Conservation (phyloP, 2,113 vertebrate species). For the Nipponia nippon region DNA sequence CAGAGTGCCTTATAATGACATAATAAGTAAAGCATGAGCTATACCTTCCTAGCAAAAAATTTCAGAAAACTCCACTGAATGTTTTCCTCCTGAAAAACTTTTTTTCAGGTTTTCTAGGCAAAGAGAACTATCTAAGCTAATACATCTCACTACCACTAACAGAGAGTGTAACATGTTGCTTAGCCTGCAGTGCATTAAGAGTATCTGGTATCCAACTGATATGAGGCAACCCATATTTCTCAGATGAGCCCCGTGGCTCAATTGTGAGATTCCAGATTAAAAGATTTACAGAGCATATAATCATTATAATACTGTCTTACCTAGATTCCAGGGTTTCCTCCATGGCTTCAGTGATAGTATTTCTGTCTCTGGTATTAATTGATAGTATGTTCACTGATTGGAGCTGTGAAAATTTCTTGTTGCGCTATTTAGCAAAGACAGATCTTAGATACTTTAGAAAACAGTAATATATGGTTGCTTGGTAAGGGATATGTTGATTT, state of each 20-base stretch:
- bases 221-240: not conserved
- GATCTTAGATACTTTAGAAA: not conserved
- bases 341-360: not conserved
- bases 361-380: not conserved
- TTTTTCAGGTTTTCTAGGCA: not conserved
- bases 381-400: not conserved
- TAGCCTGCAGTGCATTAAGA: not conserved
- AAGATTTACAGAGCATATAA: not conserved
- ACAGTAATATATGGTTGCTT: not conserved
- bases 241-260: not conserved
- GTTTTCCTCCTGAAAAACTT: not conserved
- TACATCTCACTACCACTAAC: not conserved
- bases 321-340: not conserved
- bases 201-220: not conserved
- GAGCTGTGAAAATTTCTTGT: not conserved
- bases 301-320: not conserved
- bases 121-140: not conserved
- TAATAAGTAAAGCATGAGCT: not conserved
- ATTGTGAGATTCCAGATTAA: not conserved
- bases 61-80: not conserved
- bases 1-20: not conserved
- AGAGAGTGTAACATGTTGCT: not conserved
- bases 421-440: not conserved
- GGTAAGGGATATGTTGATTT: not conserved
- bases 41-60: not conserved